phyloP scores from a whole-genome alignment of 2,888 invertebrate genomes.

The Ernsta delagoae region DNA sequence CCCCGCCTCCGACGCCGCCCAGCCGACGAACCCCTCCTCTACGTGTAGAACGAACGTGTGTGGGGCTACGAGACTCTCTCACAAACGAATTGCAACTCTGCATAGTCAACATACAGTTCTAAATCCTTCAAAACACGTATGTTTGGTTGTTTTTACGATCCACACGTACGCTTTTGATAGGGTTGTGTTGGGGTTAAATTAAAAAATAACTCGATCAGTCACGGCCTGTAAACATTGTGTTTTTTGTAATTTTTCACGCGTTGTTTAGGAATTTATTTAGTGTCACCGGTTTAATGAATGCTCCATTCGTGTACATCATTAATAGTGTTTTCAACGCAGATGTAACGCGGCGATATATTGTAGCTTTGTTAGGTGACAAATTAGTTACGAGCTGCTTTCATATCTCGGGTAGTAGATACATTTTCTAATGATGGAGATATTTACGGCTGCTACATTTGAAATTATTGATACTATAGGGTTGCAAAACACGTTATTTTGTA shows the following conservation, averaged over 20 bases:
- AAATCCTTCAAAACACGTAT: constrained; percentile 12
- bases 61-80: constrained; percentile 34
- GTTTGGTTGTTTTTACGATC: constrained; percentile 14
- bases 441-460: constrained; percentile 3
- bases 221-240: constrained; percentile 74
- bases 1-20: constrained; percentile 61
- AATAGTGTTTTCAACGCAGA: constrained; percentile 63
- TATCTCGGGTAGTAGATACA: constrained; percentile 15
- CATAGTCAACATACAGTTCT: constrained; percentile 6
- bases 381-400: constrained; percentile 45
- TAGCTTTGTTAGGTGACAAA: constrained; percentile 59
- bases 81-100: neutral
- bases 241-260: constrained; percentile 67
- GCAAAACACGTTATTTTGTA: too few species aligned
- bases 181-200: constrained; percentile 65
- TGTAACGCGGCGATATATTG: constrained; percentile 52
- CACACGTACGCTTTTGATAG: constrained; percentile 47
- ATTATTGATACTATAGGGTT: neutral
- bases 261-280: constrained; percentile 75
- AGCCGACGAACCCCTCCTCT: constrained; percentile 55
- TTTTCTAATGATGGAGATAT: constrained; percentile 16
- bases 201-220: constrained; percentile 70
- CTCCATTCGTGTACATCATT: constrained; percentile 53
- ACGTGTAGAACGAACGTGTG: constrained; percentile 39
- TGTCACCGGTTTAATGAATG: constrained; percentile 57